Conservation (phyloP, 2,888 invertebrate species). For the Oscheius myriophilus region DNA sequence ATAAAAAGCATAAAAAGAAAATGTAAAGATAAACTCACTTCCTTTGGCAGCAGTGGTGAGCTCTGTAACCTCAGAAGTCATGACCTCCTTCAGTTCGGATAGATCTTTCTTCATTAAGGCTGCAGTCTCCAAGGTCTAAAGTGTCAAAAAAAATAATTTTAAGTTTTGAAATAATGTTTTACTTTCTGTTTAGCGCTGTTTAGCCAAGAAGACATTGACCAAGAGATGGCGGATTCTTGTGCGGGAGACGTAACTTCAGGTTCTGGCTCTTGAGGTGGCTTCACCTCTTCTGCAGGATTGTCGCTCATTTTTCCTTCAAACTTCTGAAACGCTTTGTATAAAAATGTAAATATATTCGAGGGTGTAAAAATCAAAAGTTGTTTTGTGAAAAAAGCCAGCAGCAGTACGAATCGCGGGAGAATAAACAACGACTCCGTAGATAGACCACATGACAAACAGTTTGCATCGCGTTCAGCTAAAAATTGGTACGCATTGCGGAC, state of each 20-base stretch:
- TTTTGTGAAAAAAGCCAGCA: not conserved
- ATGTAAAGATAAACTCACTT: slow-evolving; percentile 27
- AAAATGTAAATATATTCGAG: not conserved
- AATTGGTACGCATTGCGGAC: too few relatives aligned
- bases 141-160: slow-evolving; percentile 11
- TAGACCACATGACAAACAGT: too few relatives aligned
- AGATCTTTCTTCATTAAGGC: slow-evolving; percentile 69
- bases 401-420: not conserved
- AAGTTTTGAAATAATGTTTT: slow-evolving; percentile 1
- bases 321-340: not conserved
- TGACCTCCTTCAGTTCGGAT: slow-evolving; percentile 65
- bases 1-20: not conserved
- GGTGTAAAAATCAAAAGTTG: not conserved
- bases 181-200: slow-evolving; percentile 64
- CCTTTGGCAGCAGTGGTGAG: slow-evolving; percentile 54
- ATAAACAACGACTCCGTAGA: too few relatives aligned
- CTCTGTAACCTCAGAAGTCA: slow-evolving; percentile 60
- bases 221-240: too few relatives aligned
- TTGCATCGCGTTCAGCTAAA: too few relatives aligned
- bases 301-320: not conserved
- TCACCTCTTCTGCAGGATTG: slow-evolving; percentile 3
- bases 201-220: slow-evolving; percentile 51
- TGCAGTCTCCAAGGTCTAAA: slow-evolving; percentile 66
- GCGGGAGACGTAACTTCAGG: slow-evolving; percentile 1
- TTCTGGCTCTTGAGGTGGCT: not conserved